phyloP scores from a whole-genome alignment of 2,888 invertebrate species.

The Tricholauxania praeusta region DNA sequence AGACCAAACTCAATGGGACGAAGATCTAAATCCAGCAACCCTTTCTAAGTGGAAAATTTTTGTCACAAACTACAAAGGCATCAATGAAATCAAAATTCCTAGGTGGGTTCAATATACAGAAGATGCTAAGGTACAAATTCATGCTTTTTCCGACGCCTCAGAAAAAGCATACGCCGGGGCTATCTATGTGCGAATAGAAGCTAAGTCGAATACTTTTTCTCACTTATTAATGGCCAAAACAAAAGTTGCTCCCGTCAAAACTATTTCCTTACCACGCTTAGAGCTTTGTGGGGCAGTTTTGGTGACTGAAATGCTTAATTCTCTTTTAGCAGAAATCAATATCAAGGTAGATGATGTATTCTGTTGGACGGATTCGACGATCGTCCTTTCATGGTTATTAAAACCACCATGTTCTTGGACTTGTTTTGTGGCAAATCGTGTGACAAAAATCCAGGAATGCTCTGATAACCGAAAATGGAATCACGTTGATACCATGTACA shows the following conservation, averaged over 20 bases:
- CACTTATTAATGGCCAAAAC: conserved; percentile 34
- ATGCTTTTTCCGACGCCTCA: conserved; percentile 36
- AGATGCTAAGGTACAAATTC: too few relatives aligned
- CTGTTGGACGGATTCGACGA: conserved; percentile 37
- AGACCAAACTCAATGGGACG: neutral
- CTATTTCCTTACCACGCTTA: conserved; percentile 38
- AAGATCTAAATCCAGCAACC: neutral
- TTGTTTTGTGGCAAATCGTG: conserved; percentile 41
- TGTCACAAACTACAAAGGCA: too few relatives aligned
- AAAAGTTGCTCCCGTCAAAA: conserved; percentile 36
- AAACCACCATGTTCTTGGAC: conserved; percentile 38
- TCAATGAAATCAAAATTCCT: too few relatives aligned
- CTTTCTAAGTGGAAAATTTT: too few relatives aligned
- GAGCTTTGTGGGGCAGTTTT: conserved; percentile 32
- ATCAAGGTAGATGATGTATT: neutral
- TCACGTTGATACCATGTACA: conserved; percentile 37
- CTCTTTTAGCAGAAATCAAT: too few relatives aligned
- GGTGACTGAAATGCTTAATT: too few relatives aligned
- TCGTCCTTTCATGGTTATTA: conserved; percentile 33
- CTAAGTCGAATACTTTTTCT: neutral
- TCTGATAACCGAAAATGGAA: too few relatives aligned
- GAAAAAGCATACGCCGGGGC: conserved; percentile 40
- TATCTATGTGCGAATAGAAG: conserved; percentile 24
- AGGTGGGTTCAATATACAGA: too few relatives aligned
- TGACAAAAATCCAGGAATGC: conserved; percentile 33